These are phyloP conservation scores for Pavo muticus DNA, from an alignment of 2,113 vertebrate species.

Conservation along the genomic window DNA sequence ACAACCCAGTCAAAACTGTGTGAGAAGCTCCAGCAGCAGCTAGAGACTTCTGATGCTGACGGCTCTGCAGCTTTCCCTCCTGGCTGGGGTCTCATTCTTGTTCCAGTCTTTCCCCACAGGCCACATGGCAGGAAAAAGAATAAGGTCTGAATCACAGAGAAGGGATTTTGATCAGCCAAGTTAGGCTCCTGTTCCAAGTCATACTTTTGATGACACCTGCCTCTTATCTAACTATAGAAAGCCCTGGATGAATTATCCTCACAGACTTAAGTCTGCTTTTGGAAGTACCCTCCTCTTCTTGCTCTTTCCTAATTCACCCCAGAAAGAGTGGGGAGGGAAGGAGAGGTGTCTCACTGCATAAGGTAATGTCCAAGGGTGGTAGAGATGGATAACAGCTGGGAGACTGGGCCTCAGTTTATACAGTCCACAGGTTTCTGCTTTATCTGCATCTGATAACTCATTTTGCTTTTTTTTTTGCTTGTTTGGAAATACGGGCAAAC, in stretches of 20 bases:
- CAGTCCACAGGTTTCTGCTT: not conserved
- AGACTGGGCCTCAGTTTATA: not conserved
- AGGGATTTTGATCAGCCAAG: not conserved
- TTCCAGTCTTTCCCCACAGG: not conserved
- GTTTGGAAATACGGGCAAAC: not conserved
- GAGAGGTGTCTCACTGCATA: not conserved
- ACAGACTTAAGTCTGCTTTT: not conserved
- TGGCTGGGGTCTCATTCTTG: not conserved
- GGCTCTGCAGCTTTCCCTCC: not conserved
- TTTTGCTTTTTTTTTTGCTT: not conserved
- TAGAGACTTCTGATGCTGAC: not conserved
- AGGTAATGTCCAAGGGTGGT: not conserved
- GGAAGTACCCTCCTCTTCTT: not conserved
- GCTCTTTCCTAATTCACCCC: rapidly evolving
- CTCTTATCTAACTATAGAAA: constrained; percentile 26
- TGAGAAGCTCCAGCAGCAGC: constrained; percentile 38
- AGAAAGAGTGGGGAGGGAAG: not conserved
- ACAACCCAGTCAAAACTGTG: not conserved
- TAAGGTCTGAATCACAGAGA: not conserved
- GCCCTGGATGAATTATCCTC: not conserved
- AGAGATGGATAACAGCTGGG: not conserved
- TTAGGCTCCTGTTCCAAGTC: not conserved
- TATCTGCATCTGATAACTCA: not conserved
- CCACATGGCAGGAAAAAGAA: constrained; percentile 11
- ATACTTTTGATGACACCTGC: not conserved